Evolutionary conservation across 2,113 vertebrate species (phyloP).

Genomic region (Chloebia gouldiae): DNA sequence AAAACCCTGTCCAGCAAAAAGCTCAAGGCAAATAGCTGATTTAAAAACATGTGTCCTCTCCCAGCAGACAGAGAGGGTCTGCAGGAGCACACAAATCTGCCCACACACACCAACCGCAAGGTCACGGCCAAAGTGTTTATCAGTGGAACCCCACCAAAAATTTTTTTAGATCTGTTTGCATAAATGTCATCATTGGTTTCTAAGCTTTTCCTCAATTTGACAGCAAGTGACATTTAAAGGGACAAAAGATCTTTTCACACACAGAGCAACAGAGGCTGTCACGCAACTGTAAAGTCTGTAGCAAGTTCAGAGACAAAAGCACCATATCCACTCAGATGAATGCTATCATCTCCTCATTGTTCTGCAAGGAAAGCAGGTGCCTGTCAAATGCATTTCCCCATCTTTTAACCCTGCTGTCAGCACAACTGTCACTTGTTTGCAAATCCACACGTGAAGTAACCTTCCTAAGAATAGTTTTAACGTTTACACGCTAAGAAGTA

Average conservation of each 20-base stretch:
- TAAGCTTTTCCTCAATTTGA: background rate
- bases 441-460: background rate
- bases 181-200: background rate
- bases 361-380: background rate
- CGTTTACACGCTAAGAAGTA: background rate
- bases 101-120: background rate
- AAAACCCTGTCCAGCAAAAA: background rate
- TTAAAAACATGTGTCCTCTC: background rate
- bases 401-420: background rate
- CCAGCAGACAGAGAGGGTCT: background rate
- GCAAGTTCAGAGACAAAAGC: background rate
- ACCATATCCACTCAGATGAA: background rate
- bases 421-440: background rate
- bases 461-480: background rate
- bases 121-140: background rate
- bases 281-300: background rate
- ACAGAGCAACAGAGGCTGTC: background rate
- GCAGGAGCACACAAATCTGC: background rate
- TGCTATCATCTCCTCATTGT: background rate
- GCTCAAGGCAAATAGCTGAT: background rate
- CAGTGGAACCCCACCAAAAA: background rate
- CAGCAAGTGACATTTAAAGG: background rate
- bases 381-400: background rate
- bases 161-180: background rate
- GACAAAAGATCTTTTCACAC: background rate